Evolutionary conservation across 2,113 vertebrate species (phyloP).

Genomic region (Brevimyrus niger): DNA sequence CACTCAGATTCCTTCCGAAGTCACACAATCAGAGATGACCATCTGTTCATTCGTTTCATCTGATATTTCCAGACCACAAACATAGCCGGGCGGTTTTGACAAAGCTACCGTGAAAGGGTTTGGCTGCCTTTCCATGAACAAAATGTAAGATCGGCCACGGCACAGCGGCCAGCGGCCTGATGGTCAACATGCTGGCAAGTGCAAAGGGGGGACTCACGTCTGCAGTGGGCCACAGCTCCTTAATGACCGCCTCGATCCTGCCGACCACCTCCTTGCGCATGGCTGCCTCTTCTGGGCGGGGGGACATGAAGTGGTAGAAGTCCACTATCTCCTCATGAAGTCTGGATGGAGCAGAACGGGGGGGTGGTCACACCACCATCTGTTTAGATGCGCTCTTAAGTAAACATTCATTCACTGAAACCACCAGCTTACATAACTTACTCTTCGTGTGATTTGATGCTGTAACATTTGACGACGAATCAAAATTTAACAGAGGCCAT

Average conservation of each 20-base stretch:
- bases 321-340: constrained; percentile 96
- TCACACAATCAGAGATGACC: neutral
- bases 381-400: neutral
- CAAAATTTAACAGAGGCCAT: neutral
- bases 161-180: neutral
- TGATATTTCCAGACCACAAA: neutral
- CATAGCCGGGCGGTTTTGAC: neutral
- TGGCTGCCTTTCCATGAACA: neutral
- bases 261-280: constrained; percentile 96
- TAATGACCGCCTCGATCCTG: constrained; percentile 89
- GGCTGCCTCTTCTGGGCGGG: constrained; percentile 85
- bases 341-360: constrained; percentile 47
- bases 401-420: neutral
- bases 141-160: neutral
- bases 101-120: neutral
- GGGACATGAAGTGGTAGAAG: constrained; percentile 97
- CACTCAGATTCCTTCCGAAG: neutral
- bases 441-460: neutral
- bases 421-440: neutral
- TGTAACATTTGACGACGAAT: neutral
- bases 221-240: constrained; percentile 91
- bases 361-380: neutral
- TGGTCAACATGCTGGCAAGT: neutral
- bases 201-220: constrained; percentile 61
- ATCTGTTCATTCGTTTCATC: neutral